These are phyloP conservation scores for Mythimna vitellina DNA, from an alignment of 2,888 invertebrate species.

Conservation along the genomic window DNA sequence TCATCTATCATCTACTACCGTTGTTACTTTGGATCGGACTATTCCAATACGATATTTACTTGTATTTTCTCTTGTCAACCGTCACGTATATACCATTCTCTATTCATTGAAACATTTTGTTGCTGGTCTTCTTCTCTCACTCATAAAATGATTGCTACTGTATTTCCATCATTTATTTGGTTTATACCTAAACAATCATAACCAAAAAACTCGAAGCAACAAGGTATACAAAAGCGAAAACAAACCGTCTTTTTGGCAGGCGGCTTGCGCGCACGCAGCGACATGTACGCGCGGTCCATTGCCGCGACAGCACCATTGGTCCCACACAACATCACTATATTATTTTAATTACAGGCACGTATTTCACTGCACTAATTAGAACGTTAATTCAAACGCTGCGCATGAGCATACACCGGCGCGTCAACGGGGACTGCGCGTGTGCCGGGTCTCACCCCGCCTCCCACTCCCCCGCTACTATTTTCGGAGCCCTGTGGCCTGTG, in stretches of 20 bases:
- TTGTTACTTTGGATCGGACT: not conserved
- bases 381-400: conserved; percentile 53
- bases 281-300: conserved; percentile 90
- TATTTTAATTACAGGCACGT: conserved; percentile 34
- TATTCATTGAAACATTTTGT: not conserved
- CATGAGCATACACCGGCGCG: conserved; percentile 71
- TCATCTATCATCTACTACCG: not conserved
- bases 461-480: conserved; percentile 79
- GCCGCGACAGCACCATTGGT: conserved; percentile 85
- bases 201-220: conserved; percentile 19
- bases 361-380: conserved; percentile 58
- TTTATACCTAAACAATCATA: not conserved
- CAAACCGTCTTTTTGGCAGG: conserved; percentile 82
- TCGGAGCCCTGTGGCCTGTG: conserved; percentile 74
- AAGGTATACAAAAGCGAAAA: conserved; percentile 53
- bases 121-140: not conserved
- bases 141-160: not conserved
- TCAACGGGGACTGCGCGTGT: conserved; percentile 75
- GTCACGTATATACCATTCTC: not conserved
- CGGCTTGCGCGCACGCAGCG: conserved; percentile 88
- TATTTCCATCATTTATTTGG: not conserved
- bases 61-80: not conserved
- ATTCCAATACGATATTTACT: not conserved
- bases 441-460: conserved; percentile 68
- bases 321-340: conserved; percentile 83